Base-by-base conservation (phyloP, 2,888 invertebrate genomes). In the Cylindroiulus punctatus region DNA sequence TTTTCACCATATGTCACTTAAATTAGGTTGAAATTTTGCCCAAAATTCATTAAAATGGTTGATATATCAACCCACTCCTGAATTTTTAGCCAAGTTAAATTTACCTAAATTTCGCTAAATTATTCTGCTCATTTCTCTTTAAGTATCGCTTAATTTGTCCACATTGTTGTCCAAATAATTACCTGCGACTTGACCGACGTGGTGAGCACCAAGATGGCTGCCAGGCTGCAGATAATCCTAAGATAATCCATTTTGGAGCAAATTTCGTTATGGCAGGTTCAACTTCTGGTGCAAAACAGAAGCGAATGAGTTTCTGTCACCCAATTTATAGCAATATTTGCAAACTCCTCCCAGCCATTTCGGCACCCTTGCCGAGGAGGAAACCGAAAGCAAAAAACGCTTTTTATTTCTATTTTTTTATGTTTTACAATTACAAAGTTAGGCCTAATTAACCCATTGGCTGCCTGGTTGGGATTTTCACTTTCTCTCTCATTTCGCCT, bases 321-420 rank as follows among this genome's bases (percentile, higher is more conserved):
- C 26, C 12, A 26, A 65, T 65, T 65, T 65, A 65, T 65, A 65
- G 65, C 22, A 65, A 19, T 65, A 26, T 65, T 65, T 65, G 10
- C 65, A 65, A 65, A 65, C 65, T 65, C 65, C 65, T 65, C 65
- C 65, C 65, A 65, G 26, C 4, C 26, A 65, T 65, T 65, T 65
- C 22, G 19, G n/a, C 65, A 65, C 65, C 65, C 65, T 65, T 65
- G 65, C 17, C 19, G 8, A 65, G 65, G 65, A 65, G 65, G 65
- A 26, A 65, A 65, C 65, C 5, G 4, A 4, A n/a, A 57, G n/a
- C 7, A 65, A 65, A 8, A 52, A 19, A 8, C 44, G 12, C 44
- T 14, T 44, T 44, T 44, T 44, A 8, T 12, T 44, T 12, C 4
- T 14, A 44, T 65, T 65, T 65, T 65, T 65, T 65, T 0, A 0